These are phyloP conservation scores for Brachionus rotundiformis DNA, from an alignment of 1,140 invertebrate species.

Conservation along the genomic window DNA sequence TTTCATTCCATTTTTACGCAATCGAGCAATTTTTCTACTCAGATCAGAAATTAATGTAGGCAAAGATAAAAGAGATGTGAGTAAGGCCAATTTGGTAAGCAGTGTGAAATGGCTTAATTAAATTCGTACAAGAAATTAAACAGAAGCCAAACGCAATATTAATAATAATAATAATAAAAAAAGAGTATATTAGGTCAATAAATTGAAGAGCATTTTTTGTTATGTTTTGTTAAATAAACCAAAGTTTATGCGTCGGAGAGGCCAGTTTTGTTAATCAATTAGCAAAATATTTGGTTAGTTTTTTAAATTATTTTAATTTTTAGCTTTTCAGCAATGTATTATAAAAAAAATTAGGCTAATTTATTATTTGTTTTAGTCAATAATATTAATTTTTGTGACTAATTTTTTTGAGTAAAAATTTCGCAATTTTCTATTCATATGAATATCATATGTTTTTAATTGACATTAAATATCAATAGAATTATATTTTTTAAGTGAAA, in stretches of 20 bases:
- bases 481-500: too few relatives aligned
- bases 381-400: too few relatives aligned
- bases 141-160: not conserved
- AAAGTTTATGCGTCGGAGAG: not conserved
- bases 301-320: not conserved
- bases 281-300: not conserved
- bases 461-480: too few relatives aligned
- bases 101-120: not conserved
- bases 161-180: too few relatives aligned
- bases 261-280: not conserved
- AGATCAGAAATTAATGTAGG: not conserved
- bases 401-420: too few relatives aligned
- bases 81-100: not conserved
- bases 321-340: not conserved
- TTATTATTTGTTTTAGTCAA: too few relatives aligned
- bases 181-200: not conserved
- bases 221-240: not conserved
- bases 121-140: not conserved
- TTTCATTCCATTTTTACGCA: not conserved
- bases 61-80: not conserved
- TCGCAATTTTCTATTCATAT: too few relatives aligned
- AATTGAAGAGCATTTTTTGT: not conserved
- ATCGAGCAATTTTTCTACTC: not conserved
- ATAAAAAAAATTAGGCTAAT: not conserved
- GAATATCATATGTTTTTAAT: too few relatives aligned